Evolutionary conservation across 2,113 vertebrate species (phyloP).

Genomic region (Ceyx margarethae): DNA sequence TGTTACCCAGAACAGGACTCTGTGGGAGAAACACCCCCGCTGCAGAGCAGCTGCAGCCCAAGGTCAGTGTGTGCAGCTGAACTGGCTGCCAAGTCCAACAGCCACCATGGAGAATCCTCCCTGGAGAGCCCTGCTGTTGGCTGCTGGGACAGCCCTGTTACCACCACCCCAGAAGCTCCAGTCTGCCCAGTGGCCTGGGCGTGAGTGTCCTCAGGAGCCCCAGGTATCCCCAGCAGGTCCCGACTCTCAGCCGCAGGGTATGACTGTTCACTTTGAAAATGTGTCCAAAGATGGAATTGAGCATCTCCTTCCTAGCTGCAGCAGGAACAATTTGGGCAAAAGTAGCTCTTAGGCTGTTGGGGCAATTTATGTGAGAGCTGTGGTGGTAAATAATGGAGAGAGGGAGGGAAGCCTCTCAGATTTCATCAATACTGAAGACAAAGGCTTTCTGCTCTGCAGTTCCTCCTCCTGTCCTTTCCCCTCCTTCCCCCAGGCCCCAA

Average conservation of each 20-base stretch:
- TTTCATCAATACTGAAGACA: conserved; percentile 16
- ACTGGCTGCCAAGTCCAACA: neutral
- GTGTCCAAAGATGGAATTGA: neutral
- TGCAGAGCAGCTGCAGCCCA: accelerated
- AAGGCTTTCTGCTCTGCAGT: conserved; percentile 31
- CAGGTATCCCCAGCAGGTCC: neutral
- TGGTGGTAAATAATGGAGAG: neutral
- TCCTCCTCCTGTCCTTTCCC: conserved; percentile 28
- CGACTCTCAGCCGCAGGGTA: accelerated
- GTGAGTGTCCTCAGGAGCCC: neutral
- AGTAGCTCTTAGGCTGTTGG: neutral
- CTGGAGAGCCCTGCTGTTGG: neutral
- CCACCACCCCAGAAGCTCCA: neutral
- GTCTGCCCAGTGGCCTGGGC: neutral
- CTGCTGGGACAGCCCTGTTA: accelerated
- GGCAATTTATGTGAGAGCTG: neutral
- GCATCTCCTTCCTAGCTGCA: neutral
- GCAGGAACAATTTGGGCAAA: neutral
- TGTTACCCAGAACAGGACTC: neutral
- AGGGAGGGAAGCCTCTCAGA: neutral
- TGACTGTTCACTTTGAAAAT: neutral
- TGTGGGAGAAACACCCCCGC: neutral
- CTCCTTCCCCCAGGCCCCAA: conserved; percentile 36
- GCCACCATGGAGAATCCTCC: neutral
- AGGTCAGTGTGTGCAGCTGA: accelerated